Base-by-base conservation (phyloP, 2,113 vertebrate species). In the Lonchura striata region DNA sequence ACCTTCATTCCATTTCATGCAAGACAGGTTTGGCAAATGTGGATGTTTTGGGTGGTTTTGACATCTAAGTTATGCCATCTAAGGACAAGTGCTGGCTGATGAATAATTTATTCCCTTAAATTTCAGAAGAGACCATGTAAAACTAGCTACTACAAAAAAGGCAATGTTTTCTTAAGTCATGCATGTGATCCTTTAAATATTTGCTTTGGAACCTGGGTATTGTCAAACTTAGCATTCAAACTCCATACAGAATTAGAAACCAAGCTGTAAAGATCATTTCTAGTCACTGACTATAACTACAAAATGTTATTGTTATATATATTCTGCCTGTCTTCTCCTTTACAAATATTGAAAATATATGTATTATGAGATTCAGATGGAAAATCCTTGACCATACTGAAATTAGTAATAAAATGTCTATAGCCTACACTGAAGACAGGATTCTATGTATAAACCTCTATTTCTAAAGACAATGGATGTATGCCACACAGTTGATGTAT, bases 71-170 rank as follows among this genome's bases (percentile, higher is more conserved):
- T 83, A 66, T 81, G 86, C 61, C 80, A 70, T 94, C 46, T 94
- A 96, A 97, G 91, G 87, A 95, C 84, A 89, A 93, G 52, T 86
- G 66, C 78, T 88, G 83, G 33, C 76, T 92, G 70, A 86, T 97
- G 92, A 95, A 95, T 97, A 88, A 94, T 97, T 90, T 93, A 96
- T 64, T 93, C 37, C 69, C 82, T 68, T 82, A 50, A 79, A 93
- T 92, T 92, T 92, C 79, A 96, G 94, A 96, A 95, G 84, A 92
- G 72, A 64, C 52, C 35, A 5, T 80, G 66, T 91, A 86, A 86
- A 94, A 74, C 66, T 86, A 88, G n/a, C 37, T 86, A 66, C 49
- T 57, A 74, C 39, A 27, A 80, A 86, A 89, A 42, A 35, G 10
- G 30, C 33, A 47, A 1, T 80, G 20, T 90, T 92, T 90, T 91